Evolutionary conservation across 2,113 vertebrate genomes (phyloP), one percentile per base, ranked within the genome.

Genomic region (Geococcyx californianus): DNA sequence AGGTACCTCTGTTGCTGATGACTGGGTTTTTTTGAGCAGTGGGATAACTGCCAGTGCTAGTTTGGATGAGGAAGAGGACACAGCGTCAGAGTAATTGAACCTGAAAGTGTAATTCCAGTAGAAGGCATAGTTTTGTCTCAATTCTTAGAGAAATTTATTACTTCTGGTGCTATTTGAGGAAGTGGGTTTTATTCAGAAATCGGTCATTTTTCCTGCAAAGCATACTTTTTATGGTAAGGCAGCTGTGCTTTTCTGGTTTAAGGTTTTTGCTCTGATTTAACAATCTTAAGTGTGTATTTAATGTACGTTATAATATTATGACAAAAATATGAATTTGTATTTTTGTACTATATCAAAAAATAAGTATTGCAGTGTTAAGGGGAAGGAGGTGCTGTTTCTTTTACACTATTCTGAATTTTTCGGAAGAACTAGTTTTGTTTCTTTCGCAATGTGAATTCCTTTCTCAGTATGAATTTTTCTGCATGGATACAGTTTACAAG

Each of bases 1-100:
- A 83, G 66, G 25, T 64, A 36, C 3, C 3, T 9, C 4, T 1
- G 0, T 56, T 2, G 2, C 49, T 59, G 40, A 11, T 0, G 0
- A 10, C 7, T n/a, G 9, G 8, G n/a, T 31, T 12, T 54, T 64
- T 88, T 47, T 76, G 56, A 52, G 60, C 36, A 45, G 7, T 25
- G 33, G 33, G 33, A 2, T 67, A 45, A 47, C 5, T 44, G 38
- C 5, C 55, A 42, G 51, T 47, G 34, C 36, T 29, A 33, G 13
- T 51, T 51, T 33, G 55, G 10, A 33, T 80, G 67, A 83, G 25
- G 34, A 78, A 40, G 45, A 68, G 33, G 28, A 34, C 11, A 12
- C 54, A 49, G 45, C 0, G 0, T 33, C 1, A 1, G 49, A 56
- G 11, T 49, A 66, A 34, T 23, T 82, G 51, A 90, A 73, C 14